Conservation (phyloP, 2,888 invertebrate species). For the Punctoribates punctum region DNA sequence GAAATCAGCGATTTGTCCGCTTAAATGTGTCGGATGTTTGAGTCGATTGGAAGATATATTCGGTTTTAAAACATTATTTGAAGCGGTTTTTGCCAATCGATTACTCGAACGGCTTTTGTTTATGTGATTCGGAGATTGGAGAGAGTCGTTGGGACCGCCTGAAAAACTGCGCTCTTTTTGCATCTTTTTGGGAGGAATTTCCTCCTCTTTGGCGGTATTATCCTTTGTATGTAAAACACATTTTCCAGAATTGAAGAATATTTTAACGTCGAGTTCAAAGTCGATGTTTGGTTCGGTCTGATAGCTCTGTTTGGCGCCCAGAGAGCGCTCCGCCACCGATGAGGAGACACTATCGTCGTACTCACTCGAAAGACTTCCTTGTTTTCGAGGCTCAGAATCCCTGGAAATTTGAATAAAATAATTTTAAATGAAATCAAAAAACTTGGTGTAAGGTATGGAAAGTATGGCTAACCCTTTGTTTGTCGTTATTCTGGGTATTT, state of each 20-base stretch:
- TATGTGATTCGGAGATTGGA: slow-evolving; percentile 21
- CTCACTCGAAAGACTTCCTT: slow-evolving; percentile 10
- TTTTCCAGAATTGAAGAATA: slow-evolving; percentile 92
- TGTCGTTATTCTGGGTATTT: slow-evolving; percentile 25
- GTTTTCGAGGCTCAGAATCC: slow-evolving; percentile 6
- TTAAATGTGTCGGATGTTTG: slow-evolving; percentile 45
- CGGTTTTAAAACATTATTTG: slow-evolving; percentile 45
- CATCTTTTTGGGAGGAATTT: slow-evolving; percentile 59
- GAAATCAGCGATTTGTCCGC: slow-evolving; percentile 57
- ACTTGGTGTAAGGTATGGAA: not conserved
- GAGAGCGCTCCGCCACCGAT: slow-evolving; percentile 6
- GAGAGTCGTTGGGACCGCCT: slow-evolving; percentile 60
- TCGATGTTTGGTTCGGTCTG: slow-evolving; percentile 79
- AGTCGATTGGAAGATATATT: slow-evolving; percentile 48
- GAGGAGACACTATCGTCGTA: slow-evolving; percentile 5
- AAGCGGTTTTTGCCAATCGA: slow-evolving; percentile 24
- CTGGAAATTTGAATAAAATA: not conserved
- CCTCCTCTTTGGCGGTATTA: slow-evolving; percentile 60
- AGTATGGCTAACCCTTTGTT: not conserved
- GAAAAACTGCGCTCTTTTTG: slow-evolving; percentile 69
- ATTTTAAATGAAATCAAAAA: not conserved
- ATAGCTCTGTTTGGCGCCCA: slow-evolving; percentile 43
- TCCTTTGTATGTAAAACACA: slow-evolving; percentile 93
- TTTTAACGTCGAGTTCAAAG: slow-evolving; percentile 91
- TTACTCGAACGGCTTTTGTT: slow-evolving; percentile 38